A percentile compares a stretch with the other conserved stretches of the same genome.
Evolutionary conservation across 2,888 invertebrate genomes (phyloP).

Genomic region (Doris montereyensis): DNA sequence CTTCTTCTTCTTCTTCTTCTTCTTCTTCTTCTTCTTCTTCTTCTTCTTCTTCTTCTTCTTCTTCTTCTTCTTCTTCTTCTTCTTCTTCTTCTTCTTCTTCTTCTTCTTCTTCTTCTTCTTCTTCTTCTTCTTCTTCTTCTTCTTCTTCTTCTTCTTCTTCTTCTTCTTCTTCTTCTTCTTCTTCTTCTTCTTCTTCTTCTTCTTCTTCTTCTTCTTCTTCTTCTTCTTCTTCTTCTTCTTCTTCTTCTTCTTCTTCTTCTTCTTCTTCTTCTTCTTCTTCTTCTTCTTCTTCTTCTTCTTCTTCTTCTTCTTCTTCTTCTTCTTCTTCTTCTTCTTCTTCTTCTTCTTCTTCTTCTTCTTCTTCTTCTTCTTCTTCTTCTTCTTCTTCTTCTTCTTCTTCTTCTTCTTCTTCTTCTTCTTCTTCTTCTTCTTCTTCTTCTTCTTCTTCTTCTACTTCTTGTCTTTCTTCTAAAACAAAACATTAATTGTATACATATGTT

Average conservation of each 20-base stretch:
- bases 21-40: constrained; percentile 8
- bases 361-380: not conserved
- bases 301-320: not conserved
- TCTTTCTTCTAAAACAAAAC: not conserved
- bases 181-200: constrained; percentile 5
- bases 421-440: not conserved
- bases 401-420: not conserved
- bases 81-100: constrained; percentile 8
- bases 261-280: not conserved
- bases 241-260: not conserved
- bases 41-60: constrained; percentile 20
- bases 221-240: constrained; percentile 22
- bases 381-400: not conserved
- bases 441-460: not conserved
- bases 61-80: constrained; percentile 24
- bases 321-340: not conserved
- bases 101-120: constrained; percentile 27
- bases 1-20: constrained; percentile 24
- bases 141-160: constrained; percentile 12
- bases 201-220: constrained; percentile 3
- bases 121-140: not conserved
- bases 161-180: constrained; percentile 2
- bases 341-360: not conserved
- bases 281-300: not conserved
- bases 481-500: too few relatives aligned